Evolutionary conservation across 1,140 invertebrate genomes (phyloP), one percentile per base, ranked within the genome.

Genomic region (Philotrypesis tridentata): DNA sequence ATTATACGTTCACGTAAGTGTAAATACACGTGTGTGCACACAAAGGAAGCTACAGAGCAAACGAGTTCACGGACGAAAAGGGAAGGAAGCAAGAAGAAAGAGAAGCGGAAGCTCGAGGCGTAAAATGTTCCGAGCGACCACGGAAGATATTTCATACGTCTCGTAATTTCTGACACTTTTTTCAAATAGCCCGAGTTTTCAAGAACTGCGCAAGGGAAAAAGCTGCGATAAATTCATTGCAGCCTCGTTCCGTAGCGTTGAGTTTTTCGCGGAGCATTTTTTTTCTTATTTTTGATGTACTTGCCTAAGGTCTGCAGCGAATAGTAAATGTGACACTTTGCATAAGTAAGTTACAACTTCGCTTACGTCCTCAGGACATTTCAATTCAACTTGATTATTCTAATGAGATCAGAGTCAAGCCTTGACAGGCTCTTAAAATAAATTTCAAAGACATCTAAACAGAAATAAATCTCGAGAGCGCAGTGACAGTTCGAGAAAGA

Each of bases 131-230:
- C 60, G 60, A 27, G n/a, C 60, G 12, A 21, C 78, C 67, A 67
- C 79, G 71, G 27, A 74, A 74, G 79, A 74, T 80, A 80, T 74
- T 80, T 74, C 79, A 31, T 74, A 74, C 25, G 40, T 74, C 61
- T 80, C 79, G 61, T 80, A 80, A 80, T 74, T 80, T 80, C 71
- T 80, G 71, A 80, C 79, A 74, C 71, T 80, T 31, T 79, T 63
- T 72, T 79, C 48, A 79, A 79, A 79, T 78, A 61, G 67, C 23
- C 23, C 21, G 48, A 17, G 8, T 79, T 71, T 55, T 79, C 23
- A 60, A 71, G 29, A 72, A 43, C 21, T 37, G 2, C 17, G 7
- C 48, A 23, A 65, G 31, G 9, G 48, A 33, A 79, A 43, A 71
- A 68, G 43, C 9, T 11, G 12, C 23, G 23, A 79, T 63, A 63